phyloP scores from a whole-genome alignment of 2,113 vertebrate species.

The Vulpes lagopus region DNA sequence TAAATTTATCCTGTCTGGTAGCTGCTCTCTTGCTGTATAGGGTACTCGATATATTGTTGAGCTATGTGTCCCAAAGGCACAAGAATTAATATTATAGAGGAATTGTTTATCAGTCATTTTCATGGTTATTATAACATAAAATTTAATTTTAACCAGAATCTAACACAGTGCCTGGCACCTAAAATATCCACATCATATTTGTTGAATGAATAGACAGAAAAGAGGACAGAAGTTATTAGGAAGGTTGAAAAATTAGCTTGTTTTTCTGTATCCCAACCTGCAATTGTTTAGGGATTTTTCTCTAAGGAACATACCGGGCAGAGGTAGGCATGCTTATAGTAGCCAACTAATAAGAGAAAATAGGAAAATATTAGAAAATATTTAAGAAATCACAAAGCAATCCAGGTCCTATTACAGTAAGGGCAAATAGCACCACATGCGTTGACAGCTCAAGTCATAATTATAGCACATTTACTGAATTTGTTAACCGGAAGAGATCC shows the following conservation, averaged over 20 bases:
- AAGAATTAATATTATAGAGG: slow-evolving; percentile 46
- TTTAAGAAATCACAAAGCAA: slow-evolving; percentile 18
- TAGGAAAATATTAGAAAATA: slow-evolving; percentile 11
- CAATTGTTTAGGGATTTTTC: not conserved
- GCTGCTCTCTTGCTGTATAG: not conserved
- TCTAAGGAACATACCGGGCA: not conserved
- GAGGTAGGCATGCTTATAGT: not conserved
- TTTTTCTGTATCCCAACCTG: slow-evolving; percentile 9
- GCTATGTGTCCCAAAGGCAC: not conserved
- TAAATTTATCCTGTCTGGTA: not conserved
- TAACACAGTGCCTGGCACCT: not conserved
- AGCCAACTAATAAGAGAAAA: not conserved
- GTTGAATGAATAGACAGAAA: not conserved
- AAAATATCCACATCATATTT: not conserved
- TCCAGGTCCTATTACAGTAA: not conserved
- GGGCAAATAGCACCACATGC: not conserved
- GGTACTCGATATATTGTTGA: not conserved
- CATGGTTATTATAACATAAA: not conserved
- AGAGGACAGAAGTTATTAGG: not conserved
- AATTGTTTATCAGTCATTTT: not conserved
- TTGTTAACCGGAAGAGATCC: not conserved
- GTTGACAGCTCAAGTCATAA: not conserved
- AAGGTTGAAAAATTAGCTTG: not conserved
- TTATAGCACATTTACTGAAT: not conserved
- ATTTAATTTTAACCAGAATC: not conserved